Conservation (phyloP, 2,113 vertebrate genomes). For the Pandion haliaetus region DNA sequence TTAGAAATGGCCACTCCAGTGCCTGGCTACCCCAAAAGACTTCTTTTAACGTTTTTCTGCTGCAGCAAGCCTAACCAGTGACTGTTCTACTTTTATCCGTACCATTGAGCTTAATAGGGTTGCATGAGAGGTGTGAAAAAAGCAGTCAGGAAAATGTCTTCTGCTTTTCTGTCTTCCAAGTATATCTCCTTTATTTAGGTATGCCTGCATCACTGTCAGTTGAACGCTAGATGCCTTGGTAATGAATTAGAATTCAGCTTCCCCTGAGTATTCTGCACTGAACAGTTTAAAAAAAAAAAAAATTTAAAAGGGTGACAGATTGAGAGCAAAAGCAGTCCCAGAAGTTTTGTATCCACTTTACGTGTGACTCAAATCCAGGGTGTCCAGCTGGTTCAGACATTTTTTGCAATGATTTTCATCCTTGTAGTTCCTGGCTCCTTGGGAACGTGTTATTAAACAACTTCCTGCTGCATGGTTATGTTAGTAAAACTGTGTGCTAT, state of each 20-base stretch:
- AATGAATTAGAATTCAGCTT: conserved; percentile 24
- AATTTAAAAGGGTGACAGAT: conserved; percentile 18
- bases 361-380: background rate
- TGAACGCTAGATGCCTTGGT: background rate
- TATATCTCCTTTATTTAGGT: background rate
- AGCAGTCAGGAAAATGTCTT: background rate
- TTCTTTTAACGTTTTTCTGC: background rate
- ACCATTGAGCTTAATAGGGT: background rate
- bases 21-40: background rate
- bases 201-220: conserved; percentile 1
- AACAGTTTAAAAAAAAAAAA: background rate
- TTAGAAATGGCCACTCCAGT: background rate
- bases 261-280: background rate
- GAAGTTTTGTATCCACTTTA: conserved; percentile 12
- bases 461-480: background rate
- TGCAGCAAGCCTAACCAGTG: background rate
- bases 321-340: conserved; percentile 27
- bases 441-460: background rate
- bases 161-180: background rate
- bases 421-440: background rate
- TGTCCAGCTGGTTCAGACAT: conserved; percentile 1
- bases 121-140: background rate
- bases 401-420: background rate
- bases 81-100: background rate
- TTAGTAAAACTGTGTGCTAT: background rate